Evolutionary conservation across 1,140 invertebrate genomes (phyloP).

Genomic region (Musca domestica): DNA sequence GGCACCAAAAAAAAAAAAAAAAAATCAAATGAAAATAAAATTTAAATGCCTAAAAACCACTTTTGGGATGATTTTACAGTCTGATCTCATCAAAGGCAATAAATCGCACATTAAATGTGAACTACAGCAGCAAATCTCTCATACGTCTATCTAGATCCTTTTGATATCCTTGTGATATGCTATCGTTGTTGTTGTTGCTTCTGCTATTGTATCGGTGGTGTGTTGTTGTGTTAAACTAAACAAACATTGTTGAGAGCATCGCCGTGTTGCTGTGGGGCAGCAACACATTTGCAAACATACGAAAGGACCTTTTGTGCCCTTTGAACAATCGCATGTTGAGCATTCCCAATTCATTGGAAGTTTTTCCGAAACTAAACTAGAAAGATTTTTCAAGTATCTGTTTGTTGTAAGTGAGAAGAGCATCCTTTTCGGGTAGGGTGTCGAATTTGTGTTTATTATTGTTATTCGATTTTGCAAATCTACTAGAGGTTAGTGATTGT

Average conservation of each 20-base stretch:
- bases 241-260: background rate
- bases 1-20: background rate
- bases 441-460: no score
- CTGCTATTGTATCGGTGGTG: no score
- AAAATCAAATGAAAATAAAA: background rate
- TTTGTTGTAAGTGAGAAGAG: background rate
- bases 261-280: no score
- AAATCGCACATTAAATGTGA: constrained; percentile 21
- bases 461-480: background rate
- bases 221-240: background rate
- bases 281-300: no score
- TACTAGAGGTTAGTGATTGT: background rate
- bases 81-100: constrained; percentile 19
- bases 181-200: no score
- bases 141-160: background rate
- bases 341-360: no score
- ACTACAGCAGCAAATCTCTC: background rate
- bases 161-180: background rate
- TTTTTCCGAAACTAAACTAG: no score
- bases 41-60: constrained; percentile 12
- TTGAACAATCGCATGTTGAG: no score
- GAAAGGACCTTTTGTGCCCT: background rate
- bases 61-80: constrained; percentile 21
- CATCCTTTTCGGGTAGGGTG: background rate
- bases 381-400: constrained; percentile 6